Percentiles rank a stretch among this genome's conserved stretches.
phyloP scores from a whole-genome alignment of 2,888 invertebrate species.

The Macropis europaea region DNA sequence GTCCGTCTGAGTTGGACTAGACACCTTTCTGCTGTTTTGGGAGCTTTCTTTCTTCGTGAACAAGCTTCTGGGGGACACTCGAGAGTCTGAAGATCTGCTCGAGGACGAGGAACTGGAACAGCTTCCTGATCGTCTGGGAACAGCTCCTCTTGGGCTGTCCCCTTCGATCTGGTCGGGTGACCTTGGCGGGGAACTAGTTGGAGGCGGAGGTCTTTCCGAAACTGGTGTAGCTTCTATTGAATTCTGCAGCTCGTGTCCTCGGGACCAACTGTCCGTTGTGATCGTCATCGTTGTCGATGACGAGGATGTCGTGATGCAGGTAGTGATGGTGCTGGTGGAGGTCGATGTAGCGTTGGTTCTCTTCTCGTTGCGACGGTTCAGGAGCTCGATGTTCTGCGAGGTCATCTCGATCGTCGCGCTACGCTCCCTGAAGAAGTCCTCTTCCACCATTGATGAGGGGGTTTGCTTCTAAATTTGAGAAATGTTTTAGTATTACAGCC shows the following conservation, averaged over 20 bases:
- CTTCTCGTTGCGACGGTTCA: slow-evolving; percentile 73
- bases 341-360: slow-evolving; percentile 31
- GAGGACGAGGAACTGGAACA: slow-evolving; percentile 73
- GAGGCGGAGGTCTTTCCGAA: slow-evolving; percentile 61
- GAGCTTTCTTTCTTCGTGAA: slow-evolving; percentile 54
- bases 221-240: slow-evolving; percentile 41
- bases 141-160: slow-evolving; percentile 73
- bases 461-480: slow-evolving; percentile 49
- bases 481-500: too few species aligned
- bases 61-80: slow-evolving; percentile 54
- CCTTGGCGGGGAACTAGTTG: slow-evolving; percentile 70
- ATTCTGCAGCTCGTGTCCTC: slow-evolving; percentile 47
- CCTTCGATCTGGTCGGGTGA: slow-evolving; percentile 71
- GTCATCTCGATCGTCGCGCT: slow-evolving; percentile 78
- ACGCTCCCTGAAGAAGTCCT: slow-evolving; percentile 73
- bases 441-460: slow-evolving; percentile 52
- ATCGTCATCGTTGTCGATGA: slow-evolving; percentile 51
- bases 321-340: slow-evolving; percentile 33
- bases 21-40: slow-evolving; percentile 67
- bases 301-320: slow-evolving; percentile 54
- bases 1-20: slow-evolving; percentile 77
- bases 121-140: slow-evolving; percentile 70
- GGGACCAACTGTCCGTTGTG: slow-evolving; percentile 52
- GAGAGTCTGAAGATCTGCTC: slow-evolving; percentile 62
- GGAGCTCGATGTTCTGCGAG: slow-evolving; percentile 75